Evolutionary conservation across 2,113 vertebrate species (phyloP).

Genomic region (Seriola dumerili): DNA sequence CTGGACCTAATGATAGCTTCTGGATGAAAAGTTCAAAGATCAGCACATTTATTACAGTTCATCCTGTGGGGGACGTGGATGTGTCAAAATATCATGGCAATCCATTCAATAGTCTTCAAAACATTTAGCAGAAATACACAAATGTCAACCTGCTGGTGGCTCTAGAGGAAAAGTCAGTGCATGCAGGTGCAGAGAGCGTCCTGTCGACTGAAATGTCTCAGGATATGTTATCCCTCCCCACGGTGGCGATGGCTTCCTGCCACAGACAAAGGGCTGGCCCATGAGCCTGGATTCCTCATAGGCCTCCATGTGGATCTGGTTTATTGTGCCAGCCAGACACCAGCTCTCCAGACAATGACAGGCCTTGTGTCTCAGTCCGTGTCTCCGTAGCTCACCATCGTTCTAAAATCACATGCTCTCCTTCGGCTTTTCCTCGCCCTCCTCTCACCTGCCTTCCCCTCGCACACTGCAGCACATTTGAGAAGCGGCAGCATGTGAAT

Average conservation of each 20-base stretch:
- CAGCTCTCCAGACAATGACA: slow-evolving; percentile 38
- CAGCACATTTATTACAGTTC: too few relatives aligned
- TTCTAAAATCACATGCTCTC: slow-evolving; percentile 18
- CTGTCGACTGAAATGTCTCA: slow-evolving; percentile 11
- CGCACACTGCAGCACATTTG: neutral
- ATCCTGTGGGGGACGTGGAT: too few relatives aligned
- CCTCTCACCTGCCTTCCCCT: neutral
- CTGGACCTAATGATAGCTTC: too few relatives aligned
- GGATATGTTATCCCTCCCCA: slow-evolving; percentile 6
- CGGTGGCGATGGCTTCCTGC: slow-evolving; percentile 32
- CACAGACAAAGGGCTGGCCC: slow-evolving; percentile 45
- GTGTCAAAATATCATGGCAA: too few relatives aligned
- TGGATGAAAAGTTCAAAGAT: too few relatives aligned
- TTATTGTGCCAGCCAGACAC: slow-evolving; percentile 39
- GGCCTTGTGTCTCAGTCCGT: slow-evolving; percentile 46
- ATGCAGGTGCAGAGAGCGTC: slow-evolving; percentile 18
- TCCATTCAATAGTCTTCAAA: too few relatives aligned
- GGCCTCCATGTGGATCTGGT: slow-evolving; percentile 42
- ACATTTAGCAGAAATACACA: too few relatives aligned
- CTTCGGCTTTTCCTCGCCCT: neutral
- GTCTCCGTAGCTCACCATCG: slow-evolving; percentile 34
- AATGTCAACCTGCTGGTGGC: too few relatives aligned
- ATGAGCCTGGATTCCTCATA: slow-evolving; percentile 33
- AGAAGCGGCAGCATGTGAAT: slow-evolving; percentile 11
- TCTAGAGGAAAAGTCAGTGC: neutral